Evolutionary conservation across 2,888 invertebrate genomes (phyloP), one percentile per base, ranked within the genome.

Genomic region (Phortica magna): DNA sequence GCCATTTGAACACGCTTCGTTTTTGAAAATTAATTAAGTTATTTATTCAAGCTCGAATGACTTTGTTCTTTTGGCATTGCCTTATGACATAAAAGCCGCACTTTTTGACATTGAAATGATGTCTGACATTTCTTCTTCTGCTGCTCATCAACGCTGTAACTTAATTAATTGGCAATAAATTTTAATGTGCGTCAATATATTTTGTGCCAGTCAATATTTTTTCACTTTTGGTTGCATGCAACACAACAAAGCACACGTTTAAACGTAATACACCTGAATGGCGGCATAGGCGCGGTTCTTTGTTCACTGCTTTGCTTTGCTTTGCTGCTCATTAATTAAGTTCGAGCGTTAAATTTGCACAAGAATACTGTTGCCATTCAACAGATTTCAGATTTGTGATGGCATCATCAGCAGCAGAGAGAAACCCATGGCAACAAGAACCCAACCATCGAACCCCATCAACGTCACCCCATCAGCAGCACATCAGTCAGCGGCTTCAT

Each of bases 121-220:
- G 43, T 4, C 7, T 67, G 41, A 17, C 7, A 19, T 9, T 68
- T 43, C 68, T 17, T 9, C 39, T 65, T 31, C 14, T 43, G 6
- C 67, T 41, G n/a, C n/a, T n/a, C n/a, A n/a, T n/a, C n/a, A n/a
- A n/a, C n/a, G n/a, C n/a, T n/a, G n/a, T n/a, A n/a, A n/a, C n/a
- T 64, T 64, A 64, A 64, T 31, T 64, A 68, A 68, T 68, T 68
- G 68, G 68, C 68, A 43, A 68, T 68, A 68, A 68, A 68, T 68
- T 68, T 68, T 43, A 68, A 68, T 48, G 68, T 42, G n/a, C 22
- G 10, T 14, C 64, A 64, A 64, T 64, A 64, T 64, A 31, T 31
- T 61, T 48, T 48, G 31, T 12, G 61, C 61, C 6, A 22, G 22
- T 12, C 61, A 61, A 17, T 22, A 10, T 59, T 31, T 31, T 31